A percentile compares a stretch with the other conserved stretches of the same genome.
Conservation (phyloP, 2,888 invertebrate species). For the Theristus sp. region DNA sequence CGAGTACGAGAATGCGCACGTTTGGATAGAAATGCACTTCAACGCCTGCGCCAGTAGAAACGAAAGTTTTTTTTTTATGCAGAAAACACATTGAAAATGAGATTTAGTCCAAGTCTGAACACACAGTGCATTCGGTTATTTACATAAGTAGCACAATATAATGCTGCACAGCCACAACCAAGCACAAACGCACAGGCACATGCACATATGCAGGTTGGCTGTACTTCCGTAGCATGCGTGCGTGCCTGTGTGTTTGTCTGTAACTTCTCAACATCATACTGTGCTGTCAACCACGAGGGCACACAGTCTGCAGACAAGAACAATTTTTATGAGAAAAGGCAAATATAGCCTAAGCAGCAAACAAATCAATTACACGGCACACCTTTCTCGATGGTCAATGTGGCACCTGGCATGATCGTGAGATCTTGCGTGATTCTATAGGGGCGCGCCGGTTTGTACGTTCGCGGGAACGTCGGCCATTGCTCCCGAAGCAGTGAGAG, state of each 20-base stretch:
- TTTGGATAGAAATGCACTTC: conserved; percentile 81
- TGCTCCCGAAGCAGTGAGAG: conserved; percentile 16
- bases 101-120: neutral
- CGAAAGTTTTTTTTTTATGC: too few species aligned
- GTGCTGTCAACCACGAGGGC: too few species aligned
- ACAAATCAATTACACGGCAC: conserved; percentile 7
- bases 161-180: too few species aligned
- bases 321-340: too few species aligned
- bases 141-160: too few species aligned
- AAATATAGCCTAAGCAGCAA: neutral
- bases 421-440: conserved; percentile 69
- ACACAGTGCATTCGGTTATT: neutral
- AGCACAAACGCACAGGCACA: too few species aligned
- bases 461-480: conserved; percentile 20
- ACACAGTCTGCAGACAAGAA: too few species aligned
- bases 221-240: too few species aligned
- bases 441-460: conserved; percentile 36
- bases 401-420: conserved; percentile 84
- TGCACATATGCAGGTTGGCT: too few species aligned
- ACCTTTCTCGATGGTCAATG: conserved; percentile 64
- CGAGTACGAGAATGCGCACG: conserved; percentile 50
- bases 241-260: too few species aligned
- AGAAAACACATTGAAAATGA: neutral
- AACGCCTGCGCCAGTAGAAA: too few species aligned
- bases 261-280: too few species aligned